Base-by-base conservation (phyloP, 1,140 invertebrate genomes). In the Whitmania pigra region DNA sequence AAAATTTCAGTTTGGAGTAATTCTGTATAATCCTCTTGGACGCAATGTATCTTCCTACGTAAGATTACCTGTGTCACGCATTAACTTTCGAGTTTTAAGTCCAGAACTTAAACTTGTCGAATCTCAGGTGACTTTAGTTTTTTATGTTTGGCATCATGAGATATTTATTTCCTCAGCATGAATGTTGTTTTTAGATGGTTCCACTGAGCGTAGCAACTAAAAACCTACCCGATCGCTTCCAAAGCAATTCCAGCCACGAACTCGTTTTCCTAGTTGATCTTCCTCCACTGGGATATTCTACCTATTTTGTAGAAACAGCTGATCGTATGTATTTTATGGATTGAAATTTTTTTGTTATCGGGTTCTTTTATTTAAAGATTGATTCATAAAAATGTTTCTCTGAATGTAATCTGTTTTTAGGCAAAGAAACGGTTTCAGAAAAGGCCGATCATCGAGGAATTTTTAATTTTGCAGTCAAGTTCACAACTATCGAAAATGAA, bases 11-110 rank as follows among this genome's bases (percentile, higher is more conserved):
- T 82, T 85, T 72, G 75, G 78, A 40, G 75, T 85, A 36, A 78
- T 79, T 25, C 74, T 84, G 7, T 86, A 83, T 75, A 97, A 97
- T 81, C 90, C 92, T 0, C 77, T 90, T 11, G 88, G 88, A 69
- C 85, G 87, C 53, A 79, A 84, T 49, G 84, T 89, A 0, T 73
- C 75, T 27, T 82, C 86, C 57, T 88, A 87, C 75, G 82, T 93
- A 17, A 84, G 88, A n/a, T 31, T 95, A 17, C 92, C 92, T 0
- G 88, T 90, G 7, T 25, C 57, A 15, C 29, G 9, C 11, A 63
- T 25, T 31, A 22, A 63, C 6, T 63, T 63, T 7, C 22, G 9
- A 0, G 57, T 63, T 63, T 63, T 63, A 13, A 31, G 29, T 63
- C 22, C 22, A 25, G 29, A 63, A 31, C 57, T 63, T 3, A 63